A percentile compares a stretch with the other conserved stretches of the same genome.
Evolutionary conservation across 2,888 invertebrate species (phyloP).

Genomic region (Arge pagana): DNA sequence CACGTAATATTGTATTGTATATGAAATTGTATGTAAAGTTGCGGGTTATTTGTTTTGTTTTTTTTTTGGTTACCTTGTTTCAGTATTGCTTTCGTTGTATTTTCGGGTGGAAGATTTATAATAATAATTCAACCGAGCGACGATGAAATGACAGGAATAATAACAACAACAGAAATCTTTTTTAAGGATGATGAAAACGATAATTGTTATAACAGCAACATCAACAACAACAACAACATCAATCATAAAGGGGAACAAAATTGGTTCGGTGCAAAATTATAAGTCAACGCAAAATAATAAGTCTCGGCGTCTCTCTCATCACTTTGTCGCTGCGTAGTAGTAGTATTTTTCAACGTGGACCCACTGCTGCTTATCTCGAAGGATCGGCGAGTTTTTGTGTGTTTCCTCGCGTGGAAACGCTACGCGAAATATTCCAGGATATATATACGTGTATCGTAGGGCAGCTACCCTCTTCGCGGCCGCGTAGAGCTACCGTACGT

Average conservation of each 20-base stretch:
- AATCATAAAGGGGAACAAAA: not conserved
- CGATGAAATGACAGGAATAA: not conserved
- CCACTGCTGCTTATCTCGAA: not conserved
- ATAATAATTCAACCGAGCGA: slow-evolving; percentile 10
- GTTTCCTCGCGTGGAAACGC: no score
- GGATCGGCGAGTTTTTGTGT: no score
- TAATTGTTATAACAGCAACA: slow-evolving; percentile 1
- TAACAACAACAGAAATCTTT: not conserved
- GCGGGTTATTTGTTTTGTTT: slow-evolving; percentile 20
- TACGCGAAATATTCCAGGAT: no score
- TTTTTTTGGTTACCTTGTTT: slow-evolving; percentile 53
- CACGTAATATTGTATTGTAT: slow-evolving; percentile 4
- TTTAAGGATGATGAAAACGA: not conserved
- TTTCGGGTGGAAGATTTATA: slow-evolving; percentile 48
- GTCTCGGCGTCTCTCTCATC: slow-evolving; percentile 35
- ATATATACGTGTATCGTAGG: no score
- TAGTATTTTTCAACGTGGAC: slow-evolving; percentile 2
- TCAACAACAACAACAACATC: slow-evolving; percentile 4
- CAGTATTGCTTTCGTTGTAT: slow-evolving; percentile 59
- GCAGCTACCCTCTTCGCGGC: not conserved
- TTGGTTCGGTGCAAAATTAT: no score
- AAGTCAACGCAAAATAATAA: slow-evolving; percentile 27
- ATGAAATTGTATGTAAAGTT: slow-evolving; percentile 12
- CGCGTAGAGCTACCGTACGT: not conserved
- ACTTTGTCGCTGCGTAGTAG: slow-evolving; percentile 6